Evolutionary conservation across 2,113 vertebrate species (phyloP).

Genomic region (Hypomesus transpacificus): DNA sequence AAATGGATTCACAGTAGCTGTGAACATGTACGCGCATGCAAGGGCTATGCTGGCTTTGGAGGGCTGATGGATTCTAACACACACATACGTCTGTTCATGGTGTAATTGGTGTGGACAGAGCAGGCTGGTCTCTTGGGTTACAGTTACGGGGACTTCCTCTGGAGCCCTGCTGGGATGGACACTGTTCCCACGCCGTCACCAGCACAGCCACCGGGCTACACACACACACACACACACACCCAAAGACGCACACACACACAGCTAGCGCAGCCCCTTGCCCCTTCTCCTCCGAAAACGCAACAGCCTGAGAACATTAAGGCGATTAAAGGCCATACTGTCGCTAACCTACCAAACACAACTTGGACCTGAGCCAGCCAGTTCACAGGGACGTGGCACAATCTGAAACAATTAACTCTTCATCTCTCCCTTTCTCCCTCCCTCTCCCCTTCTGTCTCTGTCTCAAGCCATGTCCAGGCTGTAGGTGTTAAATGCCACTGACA

Average conservation of each 20-base stretch:
- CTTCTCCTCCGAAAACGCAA: not conserved
- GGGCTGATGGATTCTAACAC: slow-evolving; percentile 66
- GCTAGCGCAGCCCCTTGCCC: not conserved
- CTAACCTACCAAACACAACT: not conserved
- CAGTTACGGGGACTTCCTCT: slow-evolving; percentile 60
- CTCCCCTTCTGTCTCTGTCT: not conserved
- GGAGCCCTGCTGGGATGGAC: slow-evolving; percentile 54
- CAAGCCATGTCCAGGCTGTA: slow-evolving; percentile 10
- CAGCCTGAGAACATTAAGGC: not conserved
- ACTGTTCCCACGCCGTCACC: slow-evolving; percentile 46
- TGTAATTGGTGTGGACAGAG: slow-evolving; percentile 73
- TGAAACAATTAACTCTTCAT: no score
- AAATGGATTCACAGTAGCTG: no score
- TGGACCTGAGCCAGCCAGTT: no score
- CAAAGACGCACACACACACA: no score
- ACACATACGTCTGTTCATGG: slow-evolving; percentile 66
- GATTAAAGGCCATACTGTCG: not conserved
- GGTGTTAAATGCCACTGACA: slow-evolving; percentile 29
- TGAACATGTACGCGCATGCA: slow-evolving; percentile 9
- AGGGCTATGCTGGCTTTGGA: slow-evolving; percentile 52
- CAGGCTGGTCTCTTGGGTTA: slow-evolving; percentile 57
- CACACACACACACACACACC: no score
- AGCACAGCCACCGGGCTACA: slow-evolving; percentile 1
- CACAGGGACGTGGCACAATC: no score
- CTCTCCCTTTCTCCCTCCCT: no score